Evolutionary conservation across 37 sponge, comb jelly and placozoan genomes (phyloP), one percentile per base, ranked within the genome.

Genomic region (Theonella swinhoei): DNA sequence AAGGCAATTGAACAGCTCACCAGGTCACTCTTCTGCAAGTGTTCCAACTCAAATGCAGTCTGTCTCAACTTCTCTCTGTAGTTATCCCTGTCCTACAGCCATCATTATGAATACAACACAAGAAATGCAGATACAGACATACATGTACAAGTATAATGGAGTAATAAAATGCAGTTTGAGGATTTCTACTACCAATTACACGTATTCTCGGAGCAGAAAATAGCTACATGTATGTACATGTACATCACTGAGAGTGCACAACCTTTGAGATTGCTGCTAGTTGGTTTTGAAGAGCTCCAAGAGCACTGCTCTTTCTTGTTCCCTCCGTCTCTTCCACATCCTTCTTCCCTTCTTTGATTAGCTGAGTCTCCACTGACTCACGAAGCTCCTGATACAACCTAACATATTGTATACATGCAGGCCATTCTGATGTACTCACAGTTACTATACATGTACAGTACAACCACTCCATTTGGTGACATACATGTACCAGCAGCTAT

Each of bases 21-120:
- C 66, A 35, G 62, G 25, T 88, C 77, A n/a, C 38, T 82, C 67
- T 78, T 84, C 62, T 77, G 85, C 24, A 85, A 19, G 4, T 41
- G 9, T 26, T 85, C 81, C 20, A 92, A 43, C 62, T 92, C 93
- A 29, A 70, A 47, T 26, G 80, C 61, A 14, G 77, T 80, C 67
- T 88, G 74, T 40, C 71, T 71, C 71, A 80, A 76, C 47, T 85
- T 36, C 2, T 81, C 81, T 25, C 40, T 62, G 72, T 85, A 88
- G 37, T 72, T 88, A 39, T 84, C 89, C 38, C 79, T 92, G 68
- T 92, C 93, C 75, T 82, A 69, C 22, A 7, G 1, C 31, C 19
- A 29, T 69, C 2, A 35, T n/a, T n/a, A n/a, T n/a, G n/a, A n/a
- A n/a, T n/a, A n/a, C n/a, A n/a, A n/a, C n/a, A n/a, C n/a, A n/a